Conservation (phyloP, 2,888 invertebrate genomes). For the Deilephila elpenor region DNA sequence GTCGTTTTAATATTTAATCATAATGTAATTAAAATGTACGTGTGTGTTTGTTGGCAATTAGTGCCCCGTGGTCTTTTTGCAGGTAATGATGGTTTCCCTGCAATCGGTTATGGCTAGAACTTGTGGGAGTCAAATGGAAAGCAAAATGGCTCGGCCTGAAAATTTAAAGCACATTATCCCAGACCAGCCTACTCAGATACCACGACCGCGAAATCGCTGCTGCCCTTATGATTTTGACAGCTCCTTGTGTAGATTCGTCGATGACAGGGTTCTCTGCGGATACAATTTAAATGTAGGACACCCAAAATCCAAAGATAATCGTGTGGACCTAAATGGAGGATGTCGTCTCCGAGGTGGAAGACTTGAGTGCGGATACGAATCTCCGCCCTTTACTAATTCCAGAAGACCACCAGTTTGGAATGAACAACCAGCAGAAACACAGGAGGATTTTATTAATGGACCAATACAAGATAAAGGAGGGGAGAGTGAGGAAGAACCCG, state of each 20-base stretch:
- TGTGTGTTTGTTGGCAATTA: not conserved
- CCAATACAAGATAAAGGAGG: not conserved
- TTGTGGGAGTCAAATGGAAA: slow-evolving; percentile 36
- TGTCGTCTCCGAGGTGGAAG: slow-evolving; percentile 66
- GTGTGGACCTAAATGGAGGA: slow-evolving; percentile 51
- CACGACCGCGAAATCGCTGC: slow-evolving; percentile 52
- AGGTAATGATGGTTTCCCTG: slow-evolving; percentile 49
- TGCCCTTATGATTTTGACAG: slow-evolving; percentile 72
- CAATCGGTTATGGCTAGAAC: slow-evolving; percentile 36
- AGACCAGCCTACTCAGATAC: not conserved
- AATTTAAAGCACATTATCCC: not conserved
- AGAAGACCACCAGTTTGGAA: slow-evolving; percentile 48
- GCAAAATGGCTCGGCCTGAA: not conserved
- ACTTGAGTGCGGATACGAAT: slow-evolving; percentile 69
- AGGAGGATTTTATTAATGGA: slow-evolving; percentile 7
- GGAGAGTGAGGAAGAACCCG: not conserved
- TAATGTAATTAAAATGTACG: not conserved
- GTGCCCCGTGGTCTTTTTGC: slow-evolving; percentile 22
- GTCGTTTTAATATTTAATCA: not conserved
- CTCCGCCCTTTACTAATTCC: slow-evolving; percentile 54
- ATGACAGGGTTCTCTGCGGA: slow-evolving; percentile 68
- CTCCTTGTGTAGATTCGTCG: slow-evolving; percentile 58
- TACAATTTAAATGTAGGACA: slow-evolving; percentile 63
- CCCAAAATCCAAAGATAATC: slow-evolving; percentile 42
- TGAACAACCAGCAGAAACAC: slow-evolving; percentile 3